These are phyloP conservation scores for Nomada flava DNA, from an alignment of 2,888 invertebrate species.

Conservation along the genomic window DNA sequence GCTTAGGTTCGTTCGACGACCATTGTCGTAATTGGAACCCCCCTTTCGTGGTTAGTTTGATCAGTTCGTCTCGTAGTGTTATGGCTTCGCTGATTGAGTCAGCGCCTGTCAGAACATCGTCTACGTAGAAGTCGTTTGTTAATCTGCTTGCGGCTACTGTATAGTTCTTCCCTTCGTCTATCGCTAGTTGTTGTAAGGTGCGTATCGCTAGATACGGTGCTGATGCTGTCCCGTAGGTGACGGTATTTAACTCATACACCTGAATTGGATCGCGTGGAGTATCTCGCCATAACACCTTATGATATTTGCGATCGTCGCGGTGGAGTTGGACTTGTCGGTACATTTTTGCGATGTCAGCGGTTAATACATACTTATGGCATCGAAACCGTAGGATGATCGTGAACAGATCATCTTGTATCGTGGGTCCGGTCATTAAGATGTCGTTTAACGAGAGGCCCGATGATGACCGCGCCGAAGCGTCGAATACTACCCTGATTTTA, in stretches of 20 bases:
- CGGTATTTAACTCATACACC: not conserved
- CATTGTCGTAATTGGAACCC: not conserved
- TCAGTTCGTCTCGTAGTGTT: no score
- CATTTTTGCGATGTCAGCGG: not conserved
- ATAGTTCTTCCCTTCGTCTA: not conserved
- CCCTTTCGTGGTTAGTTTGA: not conserved
- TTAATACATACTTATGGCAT: not conserved
- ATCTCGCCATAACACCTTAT: not conserved
- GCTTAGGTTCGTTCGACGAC: not conserved
- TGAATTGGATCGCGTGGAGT: not conserved
- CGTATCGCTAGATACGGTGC: conserved; percentile 1
- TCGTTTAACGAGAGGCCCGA: not conserved
- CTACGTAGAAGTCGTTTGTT: not conserved
- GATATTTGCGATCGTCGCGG: not conserved
- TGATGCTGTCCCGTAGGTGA: conserved; percentile 1
- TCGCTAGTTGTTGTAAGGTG: not conserved
- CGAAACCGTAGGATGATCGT: not conserved
- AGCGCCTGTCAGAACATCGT: not conserved
- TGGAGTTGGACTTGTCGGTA: not conserved
- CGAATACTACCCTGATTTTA: not conserved
- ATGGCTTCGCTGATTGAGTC: not conserved
- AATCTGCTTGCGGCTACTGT: not conserved
- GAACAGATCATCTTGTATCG: not conserved
- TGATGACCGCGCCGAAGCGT: not conserved
- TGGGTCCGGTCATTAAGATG: not conserved